phyloP scores from a whole-genome alignment of 2,797 vertebrate species.

The Enteromius mattozi region DNA sequence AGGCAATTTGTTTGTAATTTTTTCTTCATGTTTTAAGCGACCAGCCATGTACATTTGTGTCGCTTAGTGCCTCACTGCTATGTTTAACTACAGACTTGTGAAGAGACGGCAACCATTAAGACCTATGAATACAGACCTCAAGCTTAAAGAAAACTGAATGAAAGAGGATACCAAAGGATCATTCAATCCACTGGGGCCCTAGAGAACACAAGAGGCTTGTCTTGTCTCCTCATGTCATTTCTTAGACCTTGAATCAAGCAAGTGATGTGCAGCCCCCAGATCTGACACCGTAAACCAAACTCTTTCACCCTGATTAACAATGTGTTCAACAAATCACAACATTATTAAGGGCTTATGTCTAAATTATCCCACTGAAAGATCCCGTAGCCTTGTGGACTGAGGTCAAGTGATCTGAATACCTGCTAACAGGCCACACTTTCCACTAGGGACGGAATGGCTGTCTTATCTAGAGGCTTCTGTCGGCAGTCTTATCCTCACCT shows the following conservation, averaged over 20 bases:
- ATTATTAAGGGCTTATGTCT: slow-evolving; percentile 54
- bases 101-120: slow-evolving; percentile 28
- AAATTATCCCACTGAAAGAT: slow-evolving; percentile 64
- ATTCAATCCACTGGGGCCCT: slow-evolving; percentile 34
- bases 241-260: slow-evolving; percentile 42
- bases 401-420: slow-evolving; percentile 66
- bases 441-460: slow-evolving; percentile 58
- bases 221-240: slow-evolving; percentile 46
- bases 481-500: slow-evolving; percentile 60
- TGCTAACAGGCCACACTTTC: slow-evolving; percentile 65
- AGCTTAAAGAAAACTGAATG: slow-evolving; percentile 27
- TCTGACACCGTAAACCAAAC: slow-evolving; percentile 48
- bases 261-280: slow-evolving; percentile 40
- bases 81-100: not conserved
- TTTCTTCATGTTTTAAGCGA: not conserved
- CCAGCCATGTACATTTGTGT: not conserved
- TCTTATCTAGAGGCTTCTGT: slow-evolving; percentile 63
- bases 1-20: not conserved
- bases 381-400: slow-evolving; percentile 50
- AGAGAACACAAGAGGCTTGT: slow-evolving; percentile 40
- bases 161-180: slow-evolving; percentile 31
- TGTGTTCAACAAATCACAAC: slow-evolving; percentile 55
- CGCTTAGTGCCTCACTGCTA: not conserved
- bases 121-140: slow-evolving; percentile 28
- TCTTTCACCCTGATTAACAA: slow-evolving; percentile 57